Percentiles rank a stretch among this genome's conserved stretches.
Evolutionary conservation across 2,113 vertebrate genomes (phyloP).

Genomic region (Apeltes quadracus): DNA sequence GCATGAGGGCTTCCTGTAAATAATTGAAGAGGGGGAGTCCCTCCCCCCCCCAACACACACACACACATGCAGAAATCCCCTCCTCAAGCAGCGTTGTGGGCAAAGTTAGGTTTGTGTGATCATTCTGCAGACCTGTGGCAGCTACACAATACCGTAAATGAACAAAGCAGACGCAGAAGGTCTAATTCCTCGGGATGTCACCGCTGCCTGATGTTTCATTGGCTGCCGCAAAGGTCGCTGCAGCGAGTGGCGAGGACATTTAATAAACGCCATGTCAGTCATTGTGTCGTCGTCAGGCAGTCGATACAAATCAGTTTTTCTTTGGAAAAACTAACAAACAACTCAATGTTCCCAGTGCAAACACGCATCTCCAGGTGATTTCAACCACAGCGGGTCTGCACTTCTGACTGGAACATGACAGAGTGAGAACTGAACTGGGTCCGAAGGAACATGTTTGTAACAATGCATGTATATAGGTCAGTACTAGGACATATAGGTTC

Average conservation of each 20-base stretch:
- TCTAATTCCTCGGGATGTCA: constrained; percentile 40
- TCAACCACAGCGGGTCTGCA: too few relatives aligned
- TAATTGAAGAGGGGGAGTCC: constrained; percentile 72
- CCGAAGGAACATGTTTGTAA: not conserved
- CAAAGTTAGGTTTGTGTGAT: constrained; percentile 60
- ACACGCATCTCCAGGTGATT: too few relatives aligned
- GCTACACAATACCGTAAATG: constrained; percentile 39
- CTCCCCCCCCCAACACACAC: constrained; percentile 40
- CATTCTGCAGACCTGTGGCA: constrained; percentile 41
- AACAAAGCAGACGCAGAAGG: constrained; percentile 40
- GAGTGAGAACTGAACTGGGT: not conserved
- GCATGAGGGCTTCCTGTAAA: constrained; percentile 70
- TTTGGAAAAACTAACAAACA: not conserved
- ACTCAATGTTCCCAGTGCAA: not conserved
- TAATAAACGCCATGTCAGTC: constrained; percentile 43
- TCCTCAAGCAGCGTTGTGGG: constrained; percentile 42
- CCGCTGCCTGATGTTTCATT: constrained; percentile 45
- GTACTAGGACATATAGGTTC: not conserved
- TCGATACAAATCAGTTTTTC: constrained; percentile 25
- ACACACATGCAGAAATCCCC: constrained; percentile 52
- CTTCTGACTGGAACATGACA: not conserved
- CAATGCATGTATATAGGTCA: too few relatives aligned
- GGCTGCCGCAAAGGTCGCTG: constrained; percentile 28
- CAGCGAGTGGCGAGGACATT: not conserved
- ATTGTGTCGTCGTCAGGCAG: constrained; percentile 17